Percentiles rank a stretch among this genome's conserved stretches.
These are phyloP conservation scores for Mellilla xanthometata DNA, from an alignment of 2,888 invertebrate species.

Conservation along the genomic window DNA sequence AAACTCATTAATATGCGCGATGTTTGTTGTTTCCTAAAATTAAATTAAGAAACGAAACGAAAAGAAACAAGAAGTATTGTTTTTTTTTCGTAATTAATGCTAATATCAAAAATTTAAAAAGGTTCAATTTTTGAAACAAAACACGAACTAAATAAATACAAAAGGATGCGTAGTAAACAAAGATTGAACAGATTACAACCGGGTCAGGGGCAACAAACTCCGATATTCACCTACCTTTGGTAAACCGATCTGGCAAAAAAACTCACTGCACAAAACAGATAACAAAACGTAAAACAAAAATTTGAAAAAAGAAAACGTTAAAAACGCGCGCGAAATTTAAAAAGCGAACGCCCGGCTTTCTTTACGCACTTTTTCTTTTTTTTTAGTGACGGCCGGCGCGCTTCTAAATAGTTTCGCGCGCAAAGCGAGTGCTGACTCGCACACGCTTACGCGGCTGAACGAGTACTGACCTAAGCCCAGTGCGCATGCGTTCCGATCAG, in stretches of 20 bases:
- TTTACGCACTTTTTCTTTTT: neutral
- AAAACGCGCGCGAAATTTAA: constrained; percentile 14
- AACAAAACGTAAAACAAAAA: constrained; percentile 1
- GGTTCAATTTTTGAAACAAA: no score
- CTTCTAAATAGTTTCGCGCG: constrained; percentile 17
- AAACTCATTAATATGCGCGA: no score
- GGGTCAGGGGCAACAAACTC: constrained; percentile 24
- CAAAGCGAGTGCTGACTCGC: constrained; percentile 15
- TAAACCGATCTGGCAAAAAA: constrained; percentile 14
- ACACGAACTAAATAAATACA: neutral
- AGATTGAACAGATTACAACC: constrained; percentile 7
- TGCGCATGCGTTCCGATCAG: no score
- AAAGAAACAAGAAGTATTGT: no score
- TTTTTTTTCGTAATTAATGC: no score
- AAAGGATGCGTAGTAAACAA: neutral
- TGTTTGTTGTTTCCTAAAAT: no score
- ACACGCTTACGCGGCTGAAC: constrained; percentile 23
- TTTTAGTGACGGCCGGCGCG: constrained; percentile 6
- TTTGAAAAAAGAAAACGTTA: constrained; percentile 4
- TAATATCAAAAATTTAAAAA: no score
- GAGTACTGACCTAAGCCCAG: constrained; percentile 19
- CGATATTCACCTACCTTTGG: constrained; percentile 29
- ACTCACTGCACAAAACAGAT: constrained; percentile 22
- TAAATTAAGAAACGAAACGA: no score
- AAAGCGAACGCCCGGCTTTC: constrained; percentile 2